Conservation (phyloP, 2,888 invertebrate species). For the Acleris laterana region DNA sequence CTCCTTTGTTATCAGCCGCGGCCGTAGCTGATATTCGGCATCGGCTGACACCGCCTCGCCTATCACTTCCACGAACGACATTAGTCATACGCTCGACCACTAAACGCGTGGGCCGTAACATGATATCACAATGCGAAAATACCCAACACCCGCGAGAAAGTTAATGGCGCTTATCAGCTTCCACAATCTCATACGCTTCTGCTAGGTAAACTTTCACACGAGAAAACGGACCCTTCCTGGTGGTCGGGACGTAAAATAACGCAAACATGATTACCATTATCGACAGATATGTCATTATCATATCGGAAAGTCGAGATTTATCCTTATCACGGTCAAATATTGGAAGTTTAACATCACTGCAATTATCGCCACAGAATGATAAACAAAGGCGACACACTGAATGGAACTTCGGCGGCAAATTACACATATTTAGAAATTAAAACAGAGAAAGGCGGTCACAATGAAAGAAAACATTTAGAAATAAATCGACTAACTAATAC, state of each 20-base stretch:
- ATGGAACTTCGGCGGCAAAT: conserved; percentile 96
- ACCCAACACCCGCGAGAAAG: conserved; percentile 85
- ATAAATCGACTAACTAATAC: conserved; percentile 78
- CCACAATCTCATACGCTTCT: conserved; percentile 83
- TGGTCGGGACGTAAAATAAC: conserved; percentile 54
- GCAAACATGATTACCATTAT: conserved; percentile 87
- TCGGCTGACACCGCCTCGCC: conserved; percentile 68
- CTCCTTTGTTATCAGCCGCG: conserved; percentile 82
- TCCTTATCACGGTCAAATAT: conserved; percentile 90
- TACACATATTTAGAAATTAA: conserved; percentile 91
- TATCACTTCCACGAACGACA: conserved; percentile 82
- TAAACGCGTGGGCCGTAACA: conserved; percentile 84
- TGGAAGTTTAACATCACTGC: conserved; percentile 90
- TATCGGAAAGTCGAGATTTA: conserved; percentile 87
- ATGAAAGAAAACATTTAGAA: conserved; percentile 83
- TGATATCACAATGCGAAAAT: conserved; percentile 86
- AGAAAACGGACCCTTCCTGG: conserved; percentile 70
- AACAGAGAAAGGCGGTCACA: conserved; percentile 79
- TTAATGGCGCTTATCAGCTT: conserved; percentile 86
- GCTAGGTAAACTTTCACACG: conserved; percentile 83
- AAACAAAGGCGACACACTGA: conserved; percentile 97
- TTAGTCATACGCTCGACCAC: conserved; percentile 82
- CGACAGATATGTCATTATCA: conserved; percentile 91
- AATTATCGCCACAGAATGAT: conserved; percentile 89
- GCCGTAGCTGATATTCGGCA: conserved; percentile 63